These are phyloP conservation scores for Invenusta paracnida DNA, from an alignment of 2,888 invertebrate genomes.

Conservation along the genomic window DNA sequence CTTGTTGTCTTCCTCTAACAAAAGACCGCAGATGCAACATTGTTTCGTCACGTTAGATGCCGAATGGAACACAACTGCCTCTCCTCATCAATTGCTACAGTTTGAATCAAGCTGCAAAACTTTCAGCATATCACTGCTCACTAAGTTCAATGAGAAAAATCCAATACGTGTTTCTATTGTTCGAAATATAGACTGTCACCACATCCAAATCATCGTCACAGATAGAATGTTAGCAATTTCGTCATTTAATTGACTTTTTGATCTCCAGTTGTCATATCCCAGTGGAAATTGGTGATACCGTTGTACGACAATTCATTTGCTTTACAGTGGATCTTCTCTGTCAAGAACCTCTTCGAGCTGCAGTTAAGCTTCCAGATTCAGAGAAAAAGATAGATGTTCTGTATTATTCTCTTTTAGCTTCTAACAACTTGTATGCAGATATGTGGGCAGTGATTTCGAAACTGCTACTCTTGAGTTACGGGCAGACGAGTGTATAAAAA, in stretches of 20 bases:
- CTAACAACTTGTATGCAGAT: neutral
- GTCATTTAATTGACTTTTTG: neutral
- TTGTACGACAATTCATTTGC: neutral
- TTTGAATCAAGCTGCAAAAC: conserved; percentile 26
- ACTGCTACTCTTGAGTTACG: too few relatives aligned
- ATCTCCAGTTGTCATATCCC: neutral
- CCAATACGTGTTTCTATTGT: neutral
- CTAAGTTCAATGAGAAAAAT: conserved; percentile 15
- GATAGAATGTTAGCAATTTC: neutral
- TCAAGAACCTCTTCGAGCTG: too few relatives aligned
- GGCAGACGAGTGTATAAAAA: too few relatives aligned
- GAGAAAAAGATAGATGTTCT: neutral
- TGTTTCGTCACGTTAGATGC: neutral
- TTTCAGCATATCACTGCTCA: neutral
- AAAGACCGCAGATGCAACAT: conserved; percentile 15
- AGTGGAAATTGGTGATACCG: neutral
- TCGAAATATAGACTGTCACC: neutral
- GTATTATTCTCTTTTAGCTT: neutral
- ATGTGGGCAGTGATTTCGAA: neutral
- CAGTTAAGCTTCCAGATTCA: too few relatives aligned
- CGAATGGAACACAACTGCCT: conserved; percentile 1
- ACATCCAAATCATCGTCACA: conserved; percentile 7
- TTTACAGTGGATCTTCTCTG: neutral
- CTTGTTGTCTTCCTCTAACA: neutral
- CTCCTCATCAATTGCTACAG: conserved; percentile 5